phyloP scores from a whole-genome alignment of 2,888 invertebrate species.

The Elegia similella region DNA sequence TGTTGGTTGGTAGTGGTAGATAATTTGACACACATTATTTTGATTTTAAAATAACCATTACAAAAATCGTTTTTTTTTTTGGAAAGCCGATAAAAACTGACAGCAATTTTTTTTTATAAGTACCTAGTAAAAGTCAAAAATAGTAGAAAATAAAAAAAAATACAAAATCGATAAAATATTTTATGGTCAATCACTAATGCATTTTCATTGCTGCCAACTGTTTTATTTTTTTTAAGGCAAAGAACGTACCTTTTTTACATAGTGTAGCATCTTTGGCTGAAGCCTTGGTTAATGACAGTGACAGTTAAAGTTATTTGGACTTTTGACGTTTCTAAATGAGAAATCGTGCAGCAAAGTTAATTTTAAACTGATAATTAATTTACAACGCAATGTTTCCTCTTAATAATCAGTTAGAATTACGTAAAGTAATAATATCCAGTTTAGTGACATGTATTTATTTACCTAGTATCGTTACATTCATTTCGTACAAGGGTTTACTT shows the following conservation, averaged over 20 bases:
- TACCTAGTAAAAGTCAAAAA: not conserved
- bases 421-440: slow-evolving; percentile 73
- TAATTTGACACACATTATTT: not conserved
- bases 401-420: slow-evolving; percentile 62
- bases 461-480: slow-evolving; percentile 77
- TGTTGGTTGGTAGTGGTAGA: too few relatives aligned
- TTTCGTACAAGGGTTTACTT: slow-evolving; percentile 80
- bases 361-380: slow-evolving; percentile 11
- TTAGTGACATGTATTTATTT: slow-evolving; percentile 84
- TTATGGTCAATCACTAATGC: not conserved
- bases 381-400: slow-evolving; percentile 56
- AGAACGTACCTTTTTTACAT: too few relatives aligned
- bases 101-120: not conserved
- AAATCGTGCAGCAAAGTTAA: too few relatives aligned
- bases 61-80: not conserved
- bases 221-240: not conserved
- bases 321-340: too few relatives aligned
- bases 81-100: not conserved
- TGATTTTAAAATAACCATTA: not conserved
- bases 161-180: not conserved
- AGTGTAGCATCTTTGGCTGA: too few relatives aligned
- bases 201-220: not conserved
- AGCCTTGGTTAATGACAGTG: not conserved
- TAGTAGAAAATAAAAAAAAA: not conserved
- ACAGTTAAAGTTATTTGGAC: too few relatives aligned